Conservation (phyloP, 30 jellyfish, hydroid and myxozoan genomes). For the Aurelia sp. region DNA sequence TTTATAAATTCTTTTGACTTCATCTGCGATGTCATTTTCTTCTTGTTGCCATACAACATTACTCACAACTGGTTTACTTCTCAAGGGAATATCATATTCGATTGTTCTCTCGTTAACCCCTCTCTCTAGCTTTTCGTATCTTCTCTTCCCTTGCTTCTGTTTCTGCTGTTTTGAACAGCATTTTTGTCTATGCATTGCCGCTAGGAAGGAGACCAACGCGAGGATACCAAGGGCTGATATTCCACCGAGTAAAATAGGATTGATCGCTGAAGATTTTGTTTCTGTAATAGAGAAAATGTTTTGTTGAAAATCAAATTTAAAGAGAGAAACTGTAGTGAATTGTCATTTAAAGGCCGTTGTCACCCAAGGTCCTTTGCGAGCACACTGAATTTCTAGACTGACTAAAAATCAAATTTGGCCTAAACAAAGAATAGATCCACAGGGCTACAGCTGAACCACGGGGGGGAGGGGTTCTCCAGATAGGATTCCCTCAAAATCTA, state of each 20-base stretch:
- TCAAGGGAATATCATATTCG: constrained; percentile 66
- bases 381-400: no score
- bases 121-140: not conserved
- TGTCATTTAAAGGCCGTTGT: no score
- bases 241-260: constrained; percentile 63
- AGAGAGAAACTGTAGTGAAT: no score
- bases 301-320: no score
- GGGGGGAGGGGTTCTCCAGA: no score
- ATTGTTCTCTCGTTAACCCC: constrained; percentile 35
- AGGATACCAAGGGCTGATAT: constrained; percentile 57
- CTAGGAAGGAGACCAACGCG: constrained; percentile 47
- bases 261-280: not conserved
- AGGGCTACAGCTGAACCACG: no score
- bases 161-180: constrained; percentile 39
- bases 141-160: not conserved
- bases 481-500: no score
- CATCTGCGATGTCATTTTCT: constrained; percentile 92
- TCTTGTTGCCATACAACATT: constrained; percentile 92
- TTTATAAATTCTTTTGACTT: constrained; percentile 74
- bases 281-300: constrained; percentile 4
- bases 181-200: constrained; percentile 43
- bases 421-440: no score
- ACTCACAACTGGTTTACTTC: constrained; percentile 76
- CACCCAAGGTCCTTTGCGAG: no score
- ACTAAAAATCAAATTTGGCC: no score